Base-by-base conservation (phyloP, 2,113 vertebrate species). In the Colius striatus region DNA sequence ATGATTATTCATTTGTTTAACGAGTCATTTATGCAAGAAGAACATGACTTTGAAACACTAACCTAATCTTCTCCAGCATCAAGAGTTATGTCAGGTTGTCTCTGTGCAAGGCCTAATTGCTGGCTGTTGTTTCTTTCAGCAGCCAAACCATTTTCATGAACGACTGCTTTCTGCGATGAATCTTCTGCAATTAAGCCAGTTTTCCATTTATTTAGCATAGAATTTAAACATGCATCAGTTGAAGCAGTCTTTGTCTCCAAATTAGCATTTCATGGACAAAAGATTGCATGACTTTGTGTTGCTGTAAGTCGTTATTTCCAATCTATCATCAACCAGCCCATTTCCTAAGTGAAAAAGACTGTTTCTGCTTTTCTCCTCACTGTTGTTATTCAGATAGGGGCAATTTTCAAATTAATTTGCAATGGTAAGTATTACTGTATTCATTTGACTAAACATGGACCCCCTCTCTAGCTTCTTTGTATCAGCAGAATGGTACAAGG, bases 1-100 rank as follows among this genome's bases (percentile, higher is more conserved):
- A 86, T 74, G 62, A 63, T 70, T 94, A 74, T 74, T 95, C 26
- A 38, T 95, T 94, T 91, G 67, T 88, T 83, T 95, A 92, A 80
- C 72, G 83, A 77, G 62, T 60, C n/a, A 81, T 86, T 90, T 94
- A 66, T 80, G 47, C 74, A 90, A 79, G 71, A 70, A 74, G 71
- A 87, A 43, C 34, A 57, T 82, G 32, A 95, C 85, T 93, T 94
- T 74, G 61, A 83, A 87, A 91, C 0, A 2, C 34, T 86, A 95
- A 91, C 72, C 26, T 83, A 38, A 80, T 91, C 50, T 91, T n/a
- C 45, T 70, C 36, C 60, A 86, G 60, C 20, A 45, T 76, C 63
- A 83, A 66, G 71, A 66, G 14, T 73, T 91, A 43, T 43, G 51
- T 85, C 51, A 68, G 38, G 57, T 57, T 80, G 32, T 92, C 63